Evolutionary conservation across 2,797 vertebrate species (phyloP).

Genomic region (Melanotaenia trifasciata): DNA sequence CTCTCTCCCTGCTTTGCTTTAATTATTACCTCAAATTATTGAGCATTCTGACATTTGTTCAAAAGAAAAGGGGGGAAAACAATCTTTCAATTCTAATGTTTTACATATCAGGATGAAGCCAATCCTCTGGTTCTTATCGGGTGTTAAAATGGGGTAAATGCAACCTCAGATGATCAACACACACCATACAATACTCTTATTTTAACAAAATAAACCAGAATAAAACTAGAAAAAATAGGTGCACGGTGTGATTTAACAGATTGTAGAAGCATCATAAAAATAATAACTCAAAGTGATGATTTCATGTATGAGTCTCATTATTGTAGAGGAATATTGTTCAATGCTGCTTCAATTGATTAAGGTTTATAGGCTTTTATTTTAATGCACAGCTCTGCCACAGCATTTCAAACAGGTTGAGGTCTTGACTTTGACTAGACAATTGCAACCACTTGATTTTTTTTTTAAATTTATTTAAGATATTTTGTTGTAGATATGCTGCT

Average conservation of each 20-base stretch:
- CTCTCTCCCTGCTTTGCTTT: slow-evolving; percentile 57
- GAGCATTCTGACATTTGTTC: background rate
- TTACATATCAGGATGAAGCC: background rate
- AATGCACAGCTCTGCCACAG: background rate
- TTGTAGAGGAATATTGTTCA: no score
- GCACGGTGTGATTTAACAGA: background rate
- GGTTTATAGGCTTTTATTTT: background rate
- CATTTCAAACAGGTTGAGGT: no score
- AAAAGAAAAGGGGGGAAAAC: no score
- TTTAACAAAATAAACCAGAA: background rate
- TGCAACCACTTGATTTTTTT: background rate
- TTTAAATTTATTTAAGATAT: no score
- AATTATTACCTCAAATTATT: slow-evolving; percentile 16
- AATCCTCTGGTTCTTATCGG: background rate
- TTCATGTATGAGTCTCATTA: background rate
- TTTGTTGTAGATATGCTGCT: background rate
- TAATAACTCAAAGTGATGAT: background rate
- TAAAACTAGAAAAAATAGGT: no score
- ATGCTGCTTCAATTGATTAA: background rate
- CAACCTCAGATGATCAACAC: background rate
- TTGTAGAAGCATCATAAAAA: background rate
- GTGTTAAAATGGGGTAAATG: background rate
- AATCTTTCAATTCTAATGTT: background rate
- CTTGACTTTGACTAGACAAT: no score
- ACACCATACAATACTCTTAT: background rate